Evolutionary conservation across 2,113 vertebrate genomes (phyloP).

Genomic region (Corythornis cristatus): DNA sequence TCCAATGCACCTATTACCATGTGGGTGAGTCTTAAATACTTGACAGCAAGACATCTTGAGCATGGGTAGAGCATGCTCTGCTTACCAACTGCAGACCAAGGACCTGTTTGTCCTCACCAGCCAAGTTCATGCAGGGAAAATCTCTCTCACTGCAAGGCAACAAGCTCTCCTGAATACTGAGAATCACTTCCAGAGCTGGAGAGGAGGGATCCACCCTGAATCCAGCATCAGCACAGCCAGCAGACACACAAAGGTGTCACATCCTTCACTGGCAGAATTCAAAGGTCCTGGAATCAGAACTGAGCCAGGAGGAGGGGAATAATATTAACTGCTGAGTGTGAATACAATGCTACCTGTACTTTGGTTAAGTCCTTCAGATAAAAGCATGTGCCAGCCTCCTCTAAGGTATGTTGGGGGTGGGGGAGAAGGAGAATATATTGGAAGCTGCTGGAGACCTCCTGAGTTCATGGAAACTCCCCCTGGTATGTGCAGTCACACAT

Average conservation of each 20-base stretch:
- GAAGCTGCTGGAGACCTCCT: not conserved
- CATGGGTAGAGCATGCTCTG: not conserved
- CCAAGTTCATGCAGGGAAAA: not conserved
- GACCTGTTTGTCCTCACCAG: not conserved
- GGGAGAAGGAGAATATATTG: not conserved
- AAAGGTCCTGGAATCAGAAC: not conserved
- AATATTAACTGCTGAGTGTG: not conserved
- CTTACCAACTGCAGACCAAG: not conserved
- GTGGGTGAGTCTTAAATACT: not conserved
- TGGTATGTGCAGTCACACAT: rapidly evolving
- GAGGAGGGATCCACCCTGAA: not conserved
- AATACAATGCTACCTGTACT: not conserved
- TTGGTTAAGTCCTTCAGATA: not conserved
- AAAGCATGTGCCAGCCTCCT: not conserved
- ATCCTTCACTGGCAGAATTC: not conserved
- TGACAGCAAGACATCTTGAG: not conserved
- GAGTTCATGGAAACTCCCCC: not conserved
- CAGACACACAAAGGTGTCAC: not conserved
- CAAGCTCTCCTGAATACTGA: not conserved
- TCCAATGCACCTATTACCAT: not conserved
- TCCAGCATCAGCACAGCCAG: not conserved
- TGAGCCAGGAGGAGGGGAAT: not conserved
- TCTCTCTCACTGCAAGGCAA: not conserved
- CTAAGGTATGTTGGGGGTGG: not conserved
- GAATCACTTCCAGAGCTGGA: not conserved